Percentiles rank a stretch among this genome's conserved stretches.
phyloP scores from a whole-genome alignment of 2,888 invertebrate genomes.

The Leptarthrus brevirostris region DNA sequence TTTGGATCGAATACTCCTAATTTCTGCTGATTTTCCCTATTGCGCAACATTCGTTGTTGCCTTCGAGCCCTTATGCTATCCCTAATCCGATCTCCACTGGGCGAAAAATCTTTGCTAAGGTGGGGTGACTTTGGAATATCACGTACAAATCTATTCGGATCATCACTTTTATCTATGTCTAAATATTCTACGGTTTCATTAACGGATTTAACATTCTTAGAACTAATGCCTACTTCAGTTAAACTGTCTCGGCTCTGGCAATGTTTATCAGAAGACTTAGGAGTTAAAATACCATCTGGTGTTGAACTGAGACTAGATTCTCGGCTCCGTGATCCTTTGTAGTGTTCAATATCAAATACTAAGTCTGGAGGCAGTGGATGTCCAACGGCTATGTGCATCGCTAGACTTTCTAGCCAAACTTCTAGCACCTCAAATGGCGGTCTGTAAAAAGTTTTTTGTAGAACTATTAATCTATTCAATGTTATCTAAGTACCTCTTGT shows the following conservation, averaged over 20 bases:
- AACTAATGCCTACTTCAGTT: conserved; percentile 55
- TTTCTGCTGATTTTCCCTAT: conserved; percentile 54
- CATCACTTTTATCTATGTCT: conserved; percentile 14
- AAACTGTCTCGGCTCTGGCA: conserved; percentile 65
- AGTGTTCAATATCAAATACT: conserved; percentile 81
- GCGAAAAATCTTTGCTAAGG: conserved; percentile 66
- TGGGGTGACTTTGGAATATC: conserved; percentile 67
- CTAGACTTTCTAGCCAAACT: conserved; percentile 86
- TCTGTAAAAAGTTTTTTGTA: conserved; percentile 65
- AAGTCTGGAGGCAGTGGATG: conserved; percentile 75
- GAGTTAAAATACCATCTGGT: conserved; percentile 64
- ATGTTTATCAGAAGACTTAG: conserved; percentile 57
- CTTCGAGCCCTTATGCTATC: conserved; percentile 66
- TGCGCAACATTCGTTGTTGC: conserved; percentile 58
- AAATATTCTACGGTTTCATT: background rate
- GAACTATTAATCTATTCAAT: background rate
- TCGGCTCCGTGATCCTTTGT: conserved; percentile 68
- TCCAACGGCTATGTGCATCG: conserved; percentile 76
- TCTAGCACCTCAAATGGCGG: conserved; percentile 91
- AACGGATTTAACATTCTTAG: conserved; percentile 20
- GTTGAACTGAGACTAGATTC: conserved; percentile 65
- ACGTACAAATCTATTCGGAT: conserved; percentile 52
- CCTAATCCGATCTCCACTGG: conserved; percentile 65
- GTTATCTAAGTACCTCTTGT: conserved; percentile 79
- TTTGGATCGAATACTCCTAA: conserved; percentile 43